phyloP scores from a whole-genome alignment of 2,888 invertebrate genomes.

The Glyphotaelius pellucidus region DNA sequence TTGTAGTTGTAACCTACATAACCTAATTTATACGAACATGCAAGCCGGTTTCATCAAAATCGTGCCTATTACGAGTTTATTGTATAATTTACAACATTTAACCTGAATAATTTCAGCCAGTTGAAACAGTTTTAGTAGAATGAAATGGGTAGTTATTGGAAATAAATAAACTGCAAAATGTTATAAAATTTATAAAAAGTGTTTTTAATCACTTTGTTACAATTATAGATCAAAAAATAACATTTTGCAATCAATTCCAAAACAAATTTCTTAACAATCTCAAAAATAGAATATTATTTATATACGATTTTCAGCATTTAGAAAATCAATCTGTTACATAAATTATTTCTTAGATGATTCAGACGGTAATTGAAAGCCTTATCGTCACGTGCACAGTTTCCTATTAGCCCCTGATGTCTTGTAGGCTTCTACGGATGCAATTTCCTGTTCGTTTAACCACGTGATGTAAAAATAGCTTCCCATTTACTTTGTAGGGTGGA shows the following conservation, averaged over 20 bases:
- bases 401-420: not conserved
- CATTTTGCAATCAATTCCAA: not conserved
- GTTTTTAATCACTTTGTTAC: too few species aligned
- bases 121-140: too few species aligned
- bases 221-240: too few species aligned
- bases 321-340: not conserved
- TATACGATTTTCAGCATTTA: not conserved
- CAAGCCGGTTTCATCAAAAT: too few species aligned
- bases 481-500: not conserved
- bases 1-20: too few species aligned
- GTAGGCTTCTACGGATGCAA: not conserved
- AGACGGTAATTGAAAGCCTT: not conserved
- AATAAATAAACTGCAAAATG: too few species aligned
- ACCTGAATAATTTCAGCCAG: too few species aligned
- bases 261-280: not conserved
- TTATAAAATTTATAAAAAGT: too few species aligned
- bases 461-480: not conserved
- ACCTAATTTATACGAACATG: too few species aligned
- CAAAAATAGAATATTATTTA: not conserved
- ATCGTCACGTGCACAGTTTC: not conserved
- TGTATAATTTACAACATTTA: too few species aligned
- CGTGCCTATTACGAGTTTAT: too few species aligned
- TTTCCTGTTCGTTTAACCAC: not conserved
- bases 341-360: not conserved
- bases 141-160: too few species aligned